Percentiles rank a stretch among this genome's conserved stretches.
Conservation (phyloP, 2,888 invertebrate species). For the Marasmarcha lunaedactyla region DNA sequence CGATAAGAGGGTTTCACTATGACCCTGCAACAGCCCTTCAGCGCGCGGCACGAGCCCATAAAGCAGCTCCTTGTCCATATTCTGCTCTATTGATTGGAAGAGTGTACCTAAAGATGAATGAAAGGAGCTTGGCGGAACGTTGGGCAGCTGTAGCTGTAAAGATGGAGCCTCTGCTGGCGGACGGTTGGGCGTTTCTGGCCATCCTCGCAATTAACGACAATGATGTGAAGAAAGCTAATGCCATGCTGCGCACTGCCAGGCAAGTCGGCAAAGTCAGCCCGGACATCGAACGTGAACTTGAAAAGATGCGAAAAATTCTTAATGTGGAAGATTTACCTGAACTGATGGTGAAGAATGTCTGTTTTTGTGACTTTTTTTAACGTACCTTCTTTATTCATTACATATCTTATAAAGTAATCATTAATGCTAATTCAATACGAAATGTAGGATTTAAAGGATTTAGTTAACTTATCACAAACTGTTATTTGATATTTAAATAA, state of each 20-base stretch:
- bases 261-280: constrained; percentile 41
- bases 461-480: no score
- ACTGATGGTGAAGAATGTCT: constrained; percentile 37
- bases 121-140: constrained; percentile 37
- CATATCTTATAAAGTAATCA: no score
- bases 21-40: constrained; percentile 38
- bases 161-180: constrained; percentile 42
- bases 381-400: background rate
- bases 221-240: constrained; percentile 35
- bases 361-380: constrained; percentile 37
- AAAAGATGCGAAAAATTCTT: constrained; percentile 32
- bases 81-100: constrained; percentile 43
- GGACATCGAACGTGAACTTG: constrained; percentile 26
- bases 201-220: constrained; percentile 38
- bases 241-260: constrained; percentile 44
- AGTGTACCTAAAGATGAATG: constrained; percentile 32
- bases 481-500: no score
- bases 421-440: no score
- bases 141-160: constrained; percentile 52
- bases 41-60: constrained; percentile 47
- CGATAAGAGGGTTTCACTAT: constrained; percentile 27
- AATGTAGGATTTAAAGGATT: no score
- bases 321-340: constrained; percentile 35
- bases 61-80: constrained; percentile 37
- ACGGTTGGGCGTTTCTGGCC: constrained; percentile 54